Base-by-base conservation (phyloP, 2,113 vertebrate genomes). In the Delphinus delphis region DNA sequence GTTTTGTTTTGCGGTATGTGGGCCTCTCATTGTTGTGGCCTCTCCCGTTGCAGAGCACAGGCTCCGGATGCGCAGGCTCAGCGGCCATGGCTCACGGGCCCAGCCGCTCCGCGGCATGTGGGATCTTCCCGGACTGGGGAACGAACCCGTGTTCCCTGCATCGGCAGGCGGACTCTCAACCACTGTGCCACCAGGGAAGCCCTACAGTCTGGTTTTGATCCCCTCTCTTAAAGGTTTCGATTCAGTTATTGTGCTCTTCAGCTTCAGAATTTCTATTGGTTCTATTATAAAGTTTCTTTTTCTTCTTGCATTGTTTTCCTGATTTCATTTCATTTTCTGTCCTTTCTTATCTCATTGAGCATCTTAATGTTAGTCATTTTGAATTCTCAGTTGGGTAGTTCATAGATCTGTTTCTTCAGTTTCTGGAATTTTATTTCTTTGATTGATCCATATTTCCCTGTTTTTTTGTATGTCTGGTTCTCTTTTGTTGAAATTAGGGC, bases 401-500 rank as follows among this genome's bases (percentile, higher is more conserved):
- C 36, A 63, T 36, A 65, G 18, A 23, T 88, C 18, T 31, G 1
- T 88, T 88, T 58, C 31, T 88, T 88, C 20, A 55, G 14, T 87
- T 87, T 31, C 50, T 92, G 7, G n/a, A 85, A 8, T 71, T 92
- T 65, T 58, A 71, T 74, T 81, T 94, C 41, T 71, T 85, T 31
- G 11, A 36, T 80, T 65, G 53, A 26, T 55, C 25, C 4, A 9
- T 44, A 65, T 71, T 65, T 90, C 26, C 50, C 4, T 87, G 3
- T 50, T 90, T 77, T 17, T 93, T 89, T 82, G 14, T 70, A 15
- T 63, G 41, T 55, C 41, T 86, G 31, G 8, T 38, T 67, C 10
- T 82, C 77, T 94, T 92, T 73, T 50, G 31, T 55, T 92, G 63
- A 88, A 95, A 88, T 89, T 21, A 88, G 55, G 36, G 44, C 55